Evolutionary conservation across 2,113 vertebrate species (phyloP).

Genomic region (Dunckerocampus dactyliophorus): DNA sequence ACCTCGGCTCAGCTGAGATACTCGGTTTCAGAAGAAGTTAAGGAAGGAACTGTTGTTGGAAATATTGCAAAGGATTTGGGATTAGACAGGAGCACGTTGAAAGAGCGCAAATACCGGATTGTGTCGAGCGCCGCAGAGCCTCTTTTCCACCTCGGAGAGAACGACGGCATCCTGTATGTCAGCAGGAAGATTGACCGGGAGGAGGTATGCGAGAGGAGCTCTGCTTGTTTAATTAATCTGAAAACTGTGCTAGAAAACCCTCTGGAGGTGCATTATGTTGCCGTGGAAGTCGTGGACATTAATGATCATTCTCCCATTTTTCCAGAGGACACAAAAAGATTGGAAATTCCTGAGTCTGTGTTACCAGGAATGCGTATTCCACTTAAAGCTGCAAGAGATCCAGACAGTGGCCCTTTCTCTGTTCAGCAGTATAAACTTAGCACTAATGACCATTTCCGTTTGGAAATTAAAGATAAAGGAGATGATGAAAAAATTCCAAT

Average conservation of each 20-base stretch:
- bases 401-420: conserved; percentile 43
- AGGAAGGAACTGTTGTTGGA: conserved; percentile 46
- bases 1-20: conserved; percentile 57
- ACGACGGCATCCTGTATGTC: conserved; percentile 40
- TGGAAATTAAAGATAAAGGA: conserved; percentile 48
- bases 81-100: conserved; percentile 35
- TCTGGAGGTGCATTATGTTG: conserved; percentile 51
- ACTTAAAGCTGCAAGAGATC: conserved; percentile 48
- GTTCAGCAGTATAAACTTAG: conserved; percentile 64
- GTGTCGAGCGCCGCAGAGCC: conserved; percentile 34
- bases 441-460: conserved; percentile 52
- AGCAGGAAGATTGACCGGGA: conserved; percentile 52
- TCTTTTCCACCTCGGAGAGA: conserved; percentile 44
- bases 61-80: conserved; percentile 60
- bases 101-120: conserved; percentile 44
- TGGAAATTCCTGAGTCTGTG: conserved; percentile 61
- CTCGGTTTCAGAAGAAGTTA: conserved; percentile 51
- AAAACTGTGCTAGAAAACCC: conserved; percentile 57
- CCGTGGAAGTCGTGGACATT: conserved; percentile 61
- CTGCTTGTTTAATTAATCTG: conserved; percentile 40
- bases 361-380: conserved; percentile 46
- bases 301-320: conserved; percentile 69
- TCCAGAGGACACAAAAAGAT: conserved; percentile 18
- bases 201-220: conserved; percentile 35
- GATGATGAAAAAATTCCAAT: conserved; percentile 55